phyloP scores from a whole-genome alignment of 2,797 vertebrate species.

The Hyperoplus immaculatus region DNA sequence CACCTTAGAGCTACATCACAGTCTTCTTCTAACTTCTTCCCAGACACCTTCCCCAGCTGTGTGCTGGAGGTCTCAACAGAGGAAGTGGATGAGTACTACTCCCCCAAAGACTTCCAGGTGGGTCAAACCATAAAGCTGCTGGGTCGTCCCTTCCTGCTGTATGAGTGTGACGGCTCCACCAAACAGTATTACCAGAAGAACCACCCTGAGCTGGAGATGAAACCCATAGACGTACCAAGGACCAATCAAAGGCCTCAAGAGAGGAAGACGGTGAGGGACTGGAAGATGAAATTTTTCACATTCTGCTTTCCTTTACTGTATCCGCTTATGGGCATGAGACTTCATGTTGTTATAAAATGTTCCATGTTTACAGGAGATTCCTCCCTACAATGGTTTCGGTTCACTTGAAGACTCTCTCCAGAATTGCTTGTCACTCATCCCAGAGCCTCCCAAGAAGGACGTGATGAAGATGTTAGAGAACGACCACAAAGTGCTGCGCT shows the following conservation, averaged over 20 bases:
- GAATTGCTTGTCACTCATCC: constrained; percentile 92
- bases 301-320: not conserved
- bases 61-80: constrained; percentile 90
- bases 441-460: constrained; percentile 89
- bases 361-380: constrained; percentile 82
- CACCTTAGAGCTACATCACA: not conserved
- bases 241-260: constrained; percentile 52
- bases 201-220: constrained; percentile 86
- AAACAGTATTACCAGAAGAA: constrained; percentile 88
- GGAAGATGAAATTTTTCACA: not conserved
- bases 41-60: constrained; percentile 91
- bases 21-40: not conserved
- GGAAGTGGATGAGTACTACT: constrained; percentile 92
- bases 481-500: constrained; percentile 89
- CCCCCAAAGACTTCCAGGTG: constrained; percentile 91
- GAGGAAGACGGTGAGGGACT: constrained; percentile 81
- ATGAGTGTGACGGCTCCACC: constrained; percentile 92
- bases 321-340: not conserved
- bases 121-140: constrained; percentile 88
- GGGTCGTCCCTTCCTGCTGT: constrained; percentile 89
- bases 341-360: not conserved
- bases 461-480: constrained; percentile 90
- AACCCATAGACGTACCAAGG: constrained; percentile 77
- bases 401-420: constrained; percentile 93
- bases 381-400: constrained; percentile 95